Conservation (phyloP, 2,888 invertebrate species). For the Dexiosoma caninum region DNA sequence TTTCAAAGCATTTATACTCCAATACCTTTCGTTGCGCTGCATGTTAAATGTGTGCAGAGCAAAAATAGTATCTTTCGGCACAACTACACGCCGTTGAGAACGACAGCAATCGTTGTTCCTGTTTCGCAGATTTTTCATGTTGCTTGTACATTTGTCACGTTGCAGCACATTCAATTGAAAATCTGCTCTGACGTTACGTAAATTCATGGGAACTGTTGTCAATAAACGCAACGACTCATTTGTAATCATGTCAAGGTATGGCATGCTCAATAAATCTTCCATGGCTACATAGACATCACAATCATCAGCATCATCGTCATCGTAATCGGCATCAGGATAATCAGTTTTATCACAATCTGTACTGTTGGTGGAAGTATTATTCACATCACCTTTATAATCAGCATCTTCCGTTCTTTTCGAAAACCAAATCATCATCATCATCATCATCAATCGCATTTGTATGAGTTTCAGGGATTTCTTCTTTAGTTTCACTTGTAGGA, state of each 20-base stretch:
- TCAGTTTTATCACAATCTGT: not conserved
- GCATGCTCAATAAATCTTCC: slow-evolving; percentile 72
- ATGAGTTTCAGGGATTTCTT: not conserved
- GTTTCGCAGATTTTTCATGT: not conserved
- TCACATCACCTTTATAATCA: not conserved
- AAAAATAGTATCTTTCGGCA: slow-evolving; percentile 74
- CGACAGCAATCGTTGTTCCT: not conserved
- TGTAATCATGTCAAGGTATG: slow-evolving; percentile 74
- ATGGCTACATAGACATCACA: slow-evolving; percentile 31
- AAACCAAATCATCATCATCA: not conserved
- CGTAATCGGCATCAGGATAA: too few species aligned
- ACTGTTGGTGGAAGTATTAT: not conserved
- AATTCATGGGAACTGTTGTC: slow-evolving; percentile 75
- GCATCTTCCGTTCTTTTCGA: not conserved
- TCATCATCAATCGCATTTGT: not conserved
- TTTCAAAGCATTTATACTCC: slow-evolving; percentile 73
- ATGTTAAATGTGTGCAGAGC: slow-evolving; percentile 74
- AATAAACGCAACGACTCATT: slow-evolving; percentile 74
- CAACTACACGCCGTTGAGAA: slow-evolving; percentile 28
- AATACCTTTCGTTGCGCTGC: slow-evolving; percentile 73
- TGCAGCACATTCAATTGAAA: slow-evolving; percentile 67
- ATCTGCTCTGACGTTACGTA: slow-evolving; percentile 73
- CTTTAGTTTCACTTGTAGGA: not conserved
- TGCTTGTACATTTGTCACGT: slow-evolving; percentile 2
- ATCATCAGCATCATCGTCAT: not conserved